Evolutionary conservation across 2,797 vertebrate species (phyloP).

Genomic region (Halcyon badia): DNA sequence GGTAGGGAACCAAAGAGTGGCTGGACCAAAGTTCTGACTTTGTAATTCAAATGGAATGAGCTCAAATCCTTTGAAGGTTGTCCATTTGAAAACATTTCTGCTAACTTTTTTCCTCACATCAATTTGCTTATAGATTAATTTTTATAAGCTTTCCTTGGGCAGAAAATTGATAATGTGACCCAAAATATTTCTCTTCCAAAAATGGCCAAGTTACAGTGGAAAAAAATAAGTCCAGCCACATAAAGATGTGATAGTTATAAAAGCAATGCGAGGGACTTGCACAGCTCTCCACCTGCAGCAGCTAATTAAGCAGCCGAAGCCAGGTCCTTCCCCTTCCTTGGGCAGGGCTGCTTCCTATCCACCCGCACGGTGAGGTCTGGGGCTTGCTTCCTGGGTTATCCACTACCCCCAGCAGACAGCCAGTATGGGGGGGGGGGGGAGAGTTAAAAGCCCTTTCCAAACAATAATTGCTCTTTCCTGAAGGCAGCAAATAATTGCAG

Average conservation of each 20-base stretch:
- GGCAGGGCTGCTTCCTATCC: constrained; percentile 39
- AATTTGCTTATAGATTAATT: constrained; percentile 73
- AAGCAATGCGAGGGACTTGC: constrained; percentile 50
- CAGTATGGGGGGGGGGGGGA: not conserved
- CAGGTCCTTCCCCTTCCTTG: not conserved
- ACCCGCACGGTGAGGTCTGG: rapidly evolving
- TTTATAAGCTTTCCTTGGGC: constrained; percentile 73
- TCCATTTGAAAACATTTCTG: constrained; percentile 67
- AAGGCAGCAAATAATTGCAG: not conserved
- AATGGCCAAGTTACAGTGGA: constrained; percentile 69
- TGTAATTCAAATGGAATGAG: constrained; percentile 70
- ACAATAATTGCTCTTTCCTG: not conserved
- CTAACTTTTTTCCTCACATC: constrained; percentile 68
- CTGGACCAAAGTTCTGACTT: constrained; percentile 31
- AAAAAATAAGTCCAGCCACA: constrained; percentile 46
- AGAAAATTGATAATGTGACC: constrained; percentile 75
- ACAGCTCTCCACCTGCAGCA: constrained; percentile 63
- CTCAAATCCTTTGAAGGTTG: constrained; percentile 62
- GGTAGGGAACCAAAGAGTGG: constrained; percentile 8
- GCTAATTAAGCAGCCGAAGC: constrained; percentile 65
- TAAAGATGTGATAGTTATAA: constrained; percentile 71
- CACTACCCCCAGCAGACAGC: not conserved
- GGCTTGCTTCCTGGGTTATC: not conserved
- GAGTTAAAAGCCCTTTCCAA: not conserved
- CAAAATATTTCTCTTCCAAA: constrained; percentile 66